Percentiles rank a stretch among this genome's conserved stretches.
phyloP scores from a whole-genome alignment of 2,797 vertebrate genomes.

The Malacoraja senta region DNA sequence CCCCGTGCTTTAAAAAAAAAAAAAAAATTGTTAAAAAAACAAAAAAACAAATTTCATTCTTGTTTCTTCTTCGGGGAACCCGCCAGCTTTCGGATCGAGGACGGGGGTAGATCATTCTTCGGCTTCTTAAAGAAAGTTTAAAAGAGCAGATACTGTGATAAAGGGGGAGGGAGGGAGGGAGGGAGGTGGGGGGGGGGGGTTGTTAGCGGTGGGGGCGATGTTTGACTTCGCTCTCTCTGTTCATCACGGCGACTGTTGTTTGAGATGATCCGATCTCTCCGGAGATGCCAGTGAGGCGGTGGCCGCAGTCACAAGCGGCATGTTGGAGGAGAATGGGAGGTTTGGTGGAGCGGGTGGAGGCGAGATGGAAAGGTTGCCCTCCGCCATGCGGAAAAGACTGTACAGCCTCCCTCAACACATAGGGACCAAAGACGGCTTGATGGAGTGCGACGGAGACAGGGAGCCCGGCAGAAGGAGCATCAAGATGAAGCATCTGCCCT shows the following conservation, averaged over 20 bases:
- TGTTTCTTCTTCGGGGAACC: not conserved
- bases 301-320: conserved; percentile 57
- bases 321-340: conserved; percentile 53
- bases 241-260: conserved; percentile 8
- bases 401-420: conserved; percentile 97
- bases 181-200: conserved; percentile 38
- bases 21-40: not conserved
- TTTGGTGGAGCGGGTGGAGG: conserved; percentile 47
- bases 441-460: conserved; percentile 68
- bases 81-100: not conserved
- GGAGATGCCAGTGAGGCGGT: not conserved
- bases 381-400: conserved; percentile 97
- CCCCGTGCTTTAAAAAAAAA: not conserved
- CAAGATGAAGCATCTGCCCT: conserved; percentile 79
- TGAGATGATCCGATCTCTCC: conserved; percentile 39
- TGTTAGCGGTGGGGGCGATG: not conserved
- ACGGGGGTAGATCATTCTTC: too few species aligned
- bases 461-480: conserved; percentile 83
- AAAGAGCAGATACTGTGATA: not conserved
- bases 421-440: conserved; percentile 81
- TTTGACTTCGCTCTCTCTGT: conserved; percentile 9
- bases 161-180: conserved; percentile 42
- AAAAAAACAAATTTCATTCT: too few species aligned
- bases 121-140: too few species aligned
- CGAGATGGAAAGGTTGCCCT: conserved; percentile 90